phyloP scores from a whole-genome alignment of 2,888 invertebrate genomes.

The Diachrysia chrysitis region DNA sequence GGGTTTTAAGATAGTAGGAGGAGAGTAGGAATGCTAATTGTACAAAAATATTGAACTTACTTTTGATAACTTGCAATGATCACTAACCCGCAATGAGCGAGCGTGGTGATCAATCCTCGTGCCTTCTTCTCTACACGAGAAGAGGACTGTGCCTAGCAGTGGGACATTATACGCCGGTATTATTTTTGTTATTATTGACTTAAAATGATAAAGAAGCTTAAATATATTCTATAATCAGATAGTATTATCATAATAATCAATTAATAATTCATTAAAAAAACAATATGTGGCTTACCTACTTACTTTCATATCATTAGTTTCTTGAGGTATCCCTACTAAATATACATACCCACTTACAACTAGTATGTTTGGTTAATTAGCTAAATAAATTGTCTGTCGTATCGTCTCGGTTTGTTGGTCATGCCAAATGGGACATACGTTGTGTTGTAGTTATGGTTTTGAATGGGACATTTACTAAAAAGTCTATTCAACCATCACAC shows the following conservation, averaged over 20 bases:
- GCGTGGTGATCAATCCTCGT: no score
- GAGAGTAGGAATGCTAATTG: not conserved
- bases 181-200: no score
- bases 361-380: slow-evolving; percentile 55
- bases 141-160: no score
- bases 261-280: no score
- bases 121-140: no score
- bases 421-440: slow-evolving; percentile 55
- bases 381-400: slow-evolving; percentile 59
- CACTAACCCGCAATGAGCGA: no score
- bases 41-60: not conserved
- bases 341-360: not conserved
- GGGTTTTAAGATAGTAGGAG: not conserved
- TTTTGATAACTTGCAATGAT: no score
- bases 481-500: slow-evolving; percentile 4
- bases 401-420: slow-evolving; percentile 64
- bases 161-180: no score
- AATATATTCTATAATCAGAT: no score
- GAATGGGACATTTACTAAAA: slow-evolving; percentile 23
- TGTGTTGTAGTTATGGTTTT: slow-evolving; percentile 31
- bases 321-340: not conserved
- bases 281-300: no score
- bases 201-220: no score
- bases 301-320: not conserved
- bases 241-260: no score